Evolutionary conservation across 2,113 vertebrate species (phyloP).

Genomic region (Neomonachus schauinslandi): DNA sequence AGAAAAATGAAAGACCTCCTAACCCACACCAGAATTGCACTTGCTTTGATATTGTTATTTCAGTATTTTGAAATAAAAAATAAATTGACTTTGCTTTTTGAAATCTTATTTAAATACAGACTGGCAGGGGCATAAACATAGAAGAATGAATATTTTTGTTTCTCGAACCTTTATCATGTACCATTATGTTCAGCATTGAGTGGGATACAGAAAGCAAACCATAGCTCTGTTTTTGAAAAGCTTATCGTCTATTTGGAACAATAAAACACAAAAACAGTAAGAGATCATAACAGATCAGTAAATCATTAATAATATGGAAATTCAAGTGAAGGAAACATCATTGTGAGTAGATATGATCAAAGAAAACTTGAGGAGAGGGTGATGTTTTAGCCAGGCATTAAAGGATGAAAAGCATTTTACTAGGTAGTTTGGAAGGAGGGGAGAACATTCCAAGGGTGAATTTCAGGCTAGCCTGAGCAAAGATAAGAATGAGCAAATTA

Average conservation of each 20-base stretch:
- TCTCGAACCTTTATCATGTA: conserved; percentile 17
- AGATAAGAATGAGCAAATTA: not conserved
- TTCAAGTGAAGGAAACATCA: not conserved
- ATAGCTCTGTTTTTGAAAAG: not conserved
- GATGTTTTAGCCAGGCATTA: not conserved
- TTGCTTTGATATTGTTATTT: conserved; percentile 61
- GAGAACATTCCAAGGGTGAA: not conserved
- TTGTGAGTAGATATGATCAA: not conserved
- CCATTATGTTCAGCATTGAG: not conserved
- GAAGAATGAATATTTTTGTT: conserved; percentile 47
- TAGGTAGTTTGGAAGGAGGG: not conserved
- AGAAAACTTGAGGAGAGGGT: not conserved
- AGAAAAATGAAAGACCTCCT: not conserved
- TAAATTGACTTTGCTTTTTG: conserved; percentile 56
- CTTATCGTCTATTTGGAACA: not conserved
- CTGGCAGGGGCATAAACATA: conserved; percentile 27
- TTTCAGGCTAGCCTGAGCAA: not conserved
- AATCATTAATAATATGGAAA: not conserved
- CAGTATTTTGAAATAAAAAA: conserved; percentile 48
- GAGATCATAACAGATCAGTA: not conserved
- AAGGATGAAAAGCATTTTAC: not conserved
- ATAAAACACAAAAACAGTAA: not conserved
- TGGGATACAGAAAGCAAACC: not conserved
- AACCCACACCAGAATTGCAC: not conserved
- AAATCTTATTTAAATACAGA: conserved; percentile 30